Evolutionary conservation across 2,888 invertebrate species (phyloP).

Genomic region (Sipha maydis): DNA sequence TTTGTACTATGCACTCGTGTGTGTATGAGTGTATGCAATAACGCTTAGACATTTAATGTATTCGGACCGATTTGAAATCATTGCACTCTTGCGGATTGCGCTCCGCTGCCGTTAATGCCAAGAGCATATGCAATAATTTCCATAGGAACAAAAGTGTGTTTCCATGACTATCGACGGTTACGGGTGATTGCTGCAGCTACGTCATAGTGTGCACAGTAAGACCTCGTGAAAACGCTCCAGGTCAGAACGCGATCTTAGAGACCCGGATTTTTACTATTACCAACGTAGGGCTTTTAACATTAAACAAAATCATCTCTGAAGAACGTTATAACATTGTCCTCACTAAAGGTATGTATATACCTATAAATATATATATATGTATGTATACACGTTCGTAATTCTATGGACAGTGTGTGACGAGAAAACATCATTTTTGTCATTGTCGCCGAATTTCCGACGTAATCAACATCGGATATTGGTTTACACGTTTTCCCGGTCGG

Average conservation of each 20-base stretch:
- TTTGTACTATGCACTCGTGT: not conserved
- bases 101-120: not conserved
- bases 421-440: too few species aligned
- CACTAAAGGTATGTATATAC: too few species aligned
- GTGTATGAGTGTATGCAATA: not conserved
- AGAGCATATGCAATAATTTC: conserved; percentile 23
- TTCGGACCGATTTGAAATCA: conserved; percentile 39
- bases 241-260: too few species aligned
- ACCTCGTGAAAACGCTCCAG: not conserved
- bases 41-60: not conserved
- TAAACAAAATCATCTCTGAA: too few species aligned
- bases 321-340: too few species aligned
- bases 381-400: too few species aligned
- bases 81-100: not conserved
- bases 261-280: too few species aligned
- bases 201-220: not conserved
- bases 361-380: too few species aligned
- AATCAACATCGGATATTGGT: conserved; percentile 28
- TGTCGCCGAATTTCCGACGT: not conserved
- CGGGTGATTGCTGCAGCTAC: not conserved
- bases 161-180: conserved; percentile 7
- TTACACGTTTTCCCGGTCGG: conserved; percentile 25
- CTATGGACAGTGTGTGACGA: too few species aligned
- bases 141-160: conserved; percentile 29
- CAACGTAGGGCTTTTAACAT: too few species aligned